Evolutionary conservation across 2,888 invertebrate species (phyloP).

Genomic region (Liposcelis brunnea): DNA sequence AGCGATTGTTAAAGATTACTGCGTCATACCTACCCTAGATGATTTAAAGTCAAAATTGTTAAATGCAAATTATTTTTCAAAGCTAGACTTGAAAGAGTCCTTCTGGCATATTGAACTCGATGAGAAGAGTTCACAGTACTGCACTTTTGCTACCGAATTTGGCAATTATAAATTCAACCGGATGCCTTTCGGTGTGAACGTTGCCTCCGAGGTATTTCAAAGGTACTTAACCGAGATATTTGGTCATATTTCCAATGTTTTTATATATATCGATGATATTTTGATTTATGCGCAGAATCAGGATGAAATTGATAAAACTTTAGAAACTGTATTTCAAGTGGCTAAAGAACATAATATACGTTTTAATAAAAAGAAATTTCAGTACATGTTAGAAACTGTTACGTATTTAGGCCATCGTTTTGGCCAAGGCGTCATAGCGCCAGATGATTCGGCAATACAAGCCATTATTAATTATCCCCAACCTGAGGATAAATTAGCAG

Average conservation of each 20-base stretch:
- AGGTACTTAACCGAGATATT: constrained; percentile 2
- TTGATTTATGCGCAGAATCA: constrained; percentile 8
- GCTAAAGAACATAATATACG: constrained; percentile 7
- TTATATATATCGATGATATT: constrained; percentile 11
- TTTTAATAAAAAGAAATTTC: constrained; percentile 12
- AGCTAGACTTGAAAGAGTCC: constrained; percentile 10
- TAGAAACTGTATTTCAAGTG: constrained; percentile 9
- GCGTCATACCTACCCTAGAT: constrained; percentile 12
- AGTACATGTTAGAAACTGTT: constrained; percentile 8
- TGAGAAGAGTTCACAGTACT: constrained; percentile 8
- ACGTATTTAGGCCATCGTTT: constrained; percentile 12
- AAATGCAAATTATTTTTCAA: constrained; percentile 9
- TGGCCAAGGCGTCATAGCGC: not conserved
- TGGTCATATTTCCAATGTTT: constrained; percentile 9
- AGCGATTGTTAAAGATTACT: constrained; percentile 11
- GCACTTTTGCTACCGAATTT: constrained; percentile 10
- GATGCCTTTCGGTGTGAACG: constrained; percentile 10
- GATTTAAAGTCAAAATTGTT: constrained; percentile 8
- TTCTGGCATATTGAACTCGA: constrained; percentile 11
- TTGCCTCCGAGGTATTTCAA: constrained; percentile 11
- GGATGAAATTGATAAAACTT: constrained; percentile 9
- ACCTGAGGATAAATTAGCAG: not conserved
- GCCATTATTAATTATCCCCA: not conserved
- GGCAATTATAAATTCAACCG: constrained; percentile 11
- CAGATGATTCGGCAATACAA: constrained; percentile 5